Evolutionary conservation across 1,140 invertebrate species (phyloP).

Genomic region (Capitella teleta): DNA sequence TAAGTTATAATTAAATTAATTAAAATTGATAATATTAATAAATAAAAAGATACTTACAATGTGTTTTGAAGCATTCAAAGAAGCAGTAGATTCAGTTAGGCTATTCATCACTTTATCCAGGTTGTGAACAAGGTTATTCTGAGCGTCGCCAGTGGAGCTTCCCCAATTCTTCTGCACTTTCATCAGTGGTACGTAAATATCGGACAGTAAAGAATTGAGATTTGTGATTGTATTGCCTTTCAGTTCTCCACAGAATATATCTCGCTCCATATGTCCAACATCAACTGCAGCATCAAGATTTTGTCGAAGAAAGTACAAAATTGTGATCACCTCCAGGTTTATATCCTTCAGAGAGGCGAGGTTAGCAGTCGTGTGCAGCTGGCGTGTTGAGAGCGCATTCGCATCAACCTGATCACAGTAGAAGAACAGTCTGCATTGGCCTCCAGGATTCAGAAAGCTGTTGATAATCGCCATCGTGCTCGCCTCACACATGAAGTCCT

Average conservation of each 20-base stretch:
- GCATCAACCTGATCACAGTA: conserved; percentile 30
- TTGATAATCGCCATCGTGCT: conserved; percentile 31
- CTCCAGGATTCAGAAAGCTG: conserved; percentile 32
- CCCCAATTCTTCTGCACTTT: conserved; percentile 39
- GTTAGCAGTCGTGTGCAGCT: conserved; percentile 32
- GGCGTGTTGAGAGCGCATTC: conserved; percentile 19
- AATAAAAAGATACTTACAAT: neutral
- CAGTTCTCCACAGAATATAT: conserved; percentile 38
- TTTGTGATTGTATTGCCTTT: conserved; percentile 37
- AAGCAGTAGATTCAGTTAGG: conserved; percentile 20
- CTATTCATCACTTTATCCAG: conserved; percentile 34
- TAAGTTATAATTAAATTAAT: neutral
- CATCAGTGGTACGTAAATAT: conserved; percentile 35
- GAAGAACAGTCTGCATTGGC: conserved; percentile 37
- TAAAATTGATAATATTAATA: neutral
- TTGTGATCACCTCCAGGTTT: conserved; percentile 28
- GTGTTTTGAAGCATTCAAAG: neutral
- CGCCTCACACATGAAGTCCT: conserved; percentile 38
- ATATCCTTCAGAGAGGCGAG: conserved; percentile 34
- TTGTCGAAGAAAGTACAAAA: conserved; percentile 36
- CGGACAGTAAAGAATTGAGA: conserved; percentile 29
- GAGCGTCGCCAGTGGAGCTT: conserved; percentile 27
- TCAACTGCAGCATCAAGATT: conserved; percentile 21
- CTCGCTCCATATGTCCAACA: conserved; percentile 29
- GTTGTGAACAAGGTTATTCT: conserved; percentile 24